Evolutionary conservation across 2,113 vertebrate species (phyloP).

Genomic region (Paralichthys olivaceus): DNA sequence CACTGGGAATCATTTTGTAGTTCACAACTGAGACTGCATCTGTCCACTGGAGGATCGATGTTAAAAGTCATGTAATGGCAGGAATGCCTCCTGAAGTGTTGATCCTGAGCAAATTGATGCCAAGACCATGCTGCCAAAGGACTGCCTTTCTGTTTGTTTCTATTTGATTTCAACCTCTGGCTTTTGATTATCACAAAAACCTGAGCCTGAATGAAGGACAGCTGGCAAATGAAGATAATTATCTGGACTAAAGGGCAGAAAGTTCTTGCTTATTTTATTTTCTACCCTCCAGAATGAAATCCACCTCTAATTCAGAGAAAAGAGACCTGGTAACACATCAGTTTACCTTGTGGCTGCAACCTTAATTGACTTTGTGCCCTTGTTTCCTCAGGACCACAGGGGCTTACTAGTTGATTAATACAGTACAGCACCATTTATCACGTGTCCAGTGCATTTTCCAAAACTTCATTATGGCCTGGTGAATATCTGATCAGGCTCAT

Average conservation of each 20-base stretch:
- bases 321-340: neutral
- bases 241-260: too few relatives aligned
- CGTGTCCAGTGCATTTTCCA: neutral
- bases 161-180: neutral
- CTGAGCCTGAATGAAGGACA: neutral
- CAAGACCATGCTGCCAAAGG: neutral
- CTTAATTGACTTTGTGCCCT: neutral
- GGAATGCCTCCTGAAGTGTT: neutral
- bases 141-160: neutral
- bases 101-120: neutral
- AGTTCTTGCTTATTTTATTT: neutral
- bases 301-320: neutral
- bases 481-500: neutral
- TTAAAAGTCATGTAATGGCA: neutral
- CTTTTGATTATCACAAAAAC: neutral
- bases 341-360: neutral
- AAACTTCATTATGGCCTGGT: neutral
- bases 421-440: neutral
- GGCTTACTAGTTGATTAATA: neutral
- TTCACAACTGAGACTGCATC: neutral
- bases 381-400: neutral
- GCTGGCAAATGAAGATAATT: neutral
- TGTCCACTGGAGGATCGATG: neutral
- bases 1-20: slow-evolving; percentile 1
- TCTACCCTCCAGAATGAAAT: neutral